A percentile compares a stretch with the other conserved stretches of the same genome.
These are phyloP conservation scores for Pristionchus mayeri DNA, from an alignment of 2,888 invertebrate species.

Conservation along the genomic window DNA sequence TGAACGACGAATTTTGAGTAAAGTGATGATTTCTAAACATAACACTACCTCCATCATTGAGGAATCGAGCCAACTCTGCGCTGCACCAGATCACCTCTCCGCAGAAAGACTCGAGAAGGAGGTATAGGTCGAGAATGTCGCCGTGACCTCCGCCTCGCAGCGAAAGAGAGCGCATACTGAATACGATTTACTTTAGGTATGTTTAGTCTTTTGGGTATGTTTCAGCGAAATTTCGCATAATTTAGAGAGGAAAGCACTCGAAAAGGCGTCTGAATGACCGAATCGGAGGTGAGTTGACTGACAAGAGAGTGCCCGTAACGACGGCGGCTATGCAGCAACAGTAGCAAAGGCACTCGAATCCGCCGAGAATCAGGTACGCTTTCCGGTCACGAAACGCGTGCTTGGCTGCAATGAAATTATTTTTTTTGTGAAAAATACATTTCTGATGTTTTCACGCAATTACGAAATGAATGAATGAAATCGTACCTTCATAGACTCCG, in stretches of 20 bases:
- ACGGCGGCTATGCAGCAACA: not conserved
- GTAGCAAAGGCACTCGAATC: not conserved
- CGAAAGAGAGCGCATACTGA: slow-evolving; percentile 7
- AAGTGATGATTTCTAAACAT: not conserved
- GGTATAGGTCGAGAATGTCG: not conserved
- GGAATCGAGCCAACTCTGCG: slow-evolving; percentile 27
- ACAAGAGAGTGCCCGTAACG: not conserved
- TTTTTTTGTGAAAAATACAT: not conserved
- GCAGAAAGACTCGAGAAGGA: slow-evolving; percentile 13
- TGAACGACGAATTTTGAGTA: no score
- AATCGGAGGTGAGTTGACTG: not conserved
- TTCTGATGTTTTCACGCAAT: no score
- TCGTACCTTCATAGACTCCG: slow-evolving; percentile 5
- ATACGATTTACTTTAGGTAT: not conserved
- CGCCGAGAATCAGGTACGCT: not conserved
- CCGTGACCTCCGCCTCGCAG: not conserved
- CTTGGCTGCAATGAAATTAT: not conserved
- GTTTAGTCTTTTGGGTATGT: no score
- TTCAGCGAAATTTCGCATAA: no score
- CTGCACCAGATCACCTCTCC: slow-evolving; percentile 35
- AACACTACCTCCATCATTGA: slow-evolving; percentile 2
- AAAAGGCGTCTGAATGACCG: no score
- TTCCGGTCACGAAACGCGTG: not conserved
- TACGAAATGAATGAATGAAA: no score
- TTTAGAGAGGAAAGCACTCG: no score